phyloP scores from a whole-genome alignment of 2,888 invertebrate species.

The Drosophila setosimentum region DNA sequence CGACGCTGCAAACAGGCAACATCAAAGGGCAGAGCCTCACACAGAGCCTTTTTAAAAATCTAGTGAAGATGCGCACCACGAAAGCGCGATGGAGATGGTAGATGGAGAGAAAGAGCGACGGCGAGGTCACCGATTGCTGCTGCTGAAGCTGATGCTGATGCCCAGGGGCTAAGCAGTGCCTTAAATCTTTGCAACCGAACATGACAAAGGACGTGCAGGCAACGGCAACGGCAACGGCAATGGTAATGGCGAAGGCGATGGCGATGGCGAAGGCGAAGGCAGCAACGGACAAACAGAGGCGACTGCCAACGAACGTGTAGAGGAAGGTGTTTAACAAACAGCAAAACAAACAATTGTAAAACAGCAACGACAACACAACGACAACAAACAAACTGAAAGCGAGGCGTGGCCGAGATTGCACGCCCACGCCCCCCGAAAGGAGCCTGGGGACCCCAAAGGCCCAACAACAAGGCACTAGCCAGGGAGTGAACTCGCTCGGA shows the following conservation, averaged over 20 bases:
- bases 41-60: constrained; percentile 49
- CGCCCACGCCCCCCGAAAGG: constrained; percentile 62
- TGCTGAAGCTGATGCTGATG: constrained; percentile 36
- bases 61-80: constrained; percentile 51
- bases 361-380: constrained; percentile 65
- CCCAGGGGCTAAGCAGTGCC: constrained; percentile 59
- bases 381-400: constrained; percentile 49
- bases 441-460: constrained; percentile 22
- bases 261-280: not conserved
- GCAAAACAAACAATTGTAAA: constrained; percentile 83
- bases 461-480: constrained; percentile 18
- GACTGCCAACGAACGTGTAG: constrained; percentile 76
- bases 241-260: constrained; percentile 1
- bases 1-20: constrained; percentile 60
- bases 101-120: constrained; percentile 37
- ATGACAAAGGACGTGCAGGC: constrained; percentile 79
- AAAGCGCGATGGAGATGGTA: constrained; percentile 35
- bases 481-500: constrained; percentile 50
- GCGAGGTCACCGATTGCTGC: constrained; percentile 49
- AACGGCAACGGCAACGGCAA: constrained; percentile 4
- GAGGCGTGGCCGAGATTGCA: constrained; percentile 71
- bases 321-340: constrained; percentile 84
- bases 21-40: constrained; percentile 62
- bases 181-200: constrained; percentile 73
- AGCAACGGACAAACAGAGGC: constrained; percentile 59